Evolutionary conservation across 2,888 invertebrate species (phyloP), one percentile per base, ranked within the genome.

Genomic region (Latrodectus elegans): DNA sequence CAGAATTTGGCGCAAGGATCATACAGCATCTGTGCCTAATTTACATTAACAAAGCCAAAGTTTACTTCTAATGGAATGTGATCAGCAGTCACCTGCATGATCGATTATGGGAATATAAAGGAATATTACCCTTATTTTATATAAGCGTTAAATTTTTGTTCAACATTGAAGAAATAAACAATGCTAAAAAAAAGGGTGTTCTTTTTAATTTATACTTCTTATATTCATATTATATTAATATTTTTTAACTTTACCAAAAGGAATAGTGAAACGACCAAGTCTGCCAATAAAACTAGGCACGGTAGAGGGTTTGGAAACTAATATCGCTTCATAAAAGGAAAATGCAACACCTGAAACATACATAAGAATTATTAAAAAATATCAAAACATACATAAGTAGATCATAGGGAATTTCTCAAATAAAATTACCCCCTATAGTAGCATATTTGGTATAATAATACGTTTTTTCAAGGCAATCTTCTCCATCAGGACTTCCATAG

Each of bases 401-500:
- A 17, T 12, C 8, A 22, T 22, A 22, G 17, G 0, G 8, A 26
- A 68, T 1, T 68, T 26, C 10, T 22, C n/a, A n/a, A 51, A 8
- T 64, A 10, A n/a, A 38, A 26, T 76, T 22, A 87, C 86, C 86
- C 17, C 3, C 8, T 38, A 87, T 26, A 1, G 67, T 72, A 53
- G 38, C 67, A 68, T 87, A 87, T 68, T 81, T 87, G 1, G 86
- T 77, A 67, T 81, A 87, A n/a, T 87, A 81, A 72, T 81, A 87
- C 17, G 81, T 87, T 53, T 81, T 87, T 17, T 81, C 72, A 17
- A 87, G 49, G 26, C 86, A 87, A 10, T 81, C 72, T 60, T 76
- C 64, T 17, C 86, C 86, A 73, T 81, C 86, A 14, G 76, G 81
- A n/a, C 65, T 51, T 55, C 17, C 15, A 26, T 77, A 81, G 53